Percentiles rank a stretch among this genome's conserved stretches.
Evolutionary conservation across 1,140 invertebrate genomes (phyloP).

Genomic region (Ceratina australensis): DNA sequence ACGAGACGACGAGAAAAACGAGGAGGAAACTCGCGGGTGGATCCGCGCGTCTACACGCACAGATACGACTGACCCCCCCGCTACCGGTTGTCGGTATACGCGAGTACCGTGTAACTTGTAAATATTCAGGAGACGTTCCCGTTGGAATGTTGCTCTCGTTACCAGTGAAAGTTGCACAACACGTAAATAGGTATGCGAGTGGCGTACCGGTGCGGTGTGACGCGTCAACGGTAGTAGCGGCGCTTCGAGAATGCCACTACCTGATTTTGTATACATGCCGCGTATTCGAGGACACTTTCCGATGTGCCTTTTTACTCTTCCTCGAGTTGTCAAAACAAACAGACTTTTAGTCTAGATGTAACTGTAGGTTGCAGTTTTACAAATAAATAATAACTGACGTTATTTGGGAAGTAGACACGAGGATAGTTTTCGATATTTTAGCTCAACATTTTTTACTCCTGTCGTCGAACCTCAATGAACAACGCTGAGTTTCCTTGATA

Average conservation of each 20-base stretch:
- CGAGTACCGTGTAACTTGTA: conserved; percentile 3
- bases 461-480: no score
- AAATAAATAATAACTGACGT: no score
- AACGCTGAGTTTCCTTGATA: no score
- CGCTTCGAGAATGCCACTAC: not conserved
- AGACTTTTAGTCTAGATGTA: no score
- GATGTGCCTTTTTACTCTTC: not conserved
- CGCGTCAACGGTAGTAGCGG: not conserved
- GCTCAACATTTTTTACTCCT: no score
- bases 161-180: conserved; percentile 63
- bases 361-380: no score
- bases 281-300: not conserved
- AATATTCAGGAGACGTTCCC: conserved; percentile 54
- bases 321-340: no score
- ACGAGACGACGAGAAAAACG: not conserved
- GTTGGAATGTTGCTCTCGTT: conserved; percentile 54
- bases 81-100: no score
- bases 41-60: not conserved
- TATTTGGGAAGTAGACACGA: no score
- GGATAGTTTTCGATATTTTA: no score
- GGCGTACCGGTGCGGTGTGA: not conserved
- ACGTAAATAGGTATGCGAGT: conserved; percentile 36
- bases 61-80: not conserved
- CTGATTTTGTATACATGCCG: not conserved
- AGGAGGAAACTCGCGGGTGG: conserved; percentile 1